Conservation (phyloP, 2,113 vertebrate genomes). For the Melozone crissalis region DNA sequence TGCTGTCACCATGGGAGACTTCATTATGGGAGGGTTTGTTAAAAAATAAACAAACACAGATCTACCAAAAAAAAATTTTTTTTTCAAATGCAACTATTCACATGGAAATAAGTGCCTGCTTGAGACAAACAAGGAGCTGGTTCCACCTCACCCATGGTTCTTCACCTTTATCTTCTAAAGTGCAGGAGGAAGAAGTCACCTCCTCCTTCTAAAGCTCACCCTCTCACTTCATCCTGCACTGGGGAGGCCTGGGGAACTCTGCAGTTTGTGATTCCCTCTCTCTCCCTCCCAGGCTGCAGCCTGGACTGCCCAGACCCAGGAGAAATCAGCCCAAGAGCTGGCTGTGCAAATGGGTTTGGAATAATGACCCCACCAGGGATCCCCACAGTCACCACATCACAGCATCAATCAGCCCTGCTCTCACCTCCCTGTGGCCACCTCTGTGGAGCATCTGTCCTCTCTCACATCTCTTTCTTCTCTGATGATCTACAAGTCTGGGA, state of each 20-base stretch:
- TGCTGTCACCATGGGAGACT: neutral
- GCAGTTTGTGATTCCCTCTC: neutral
- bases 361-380: neutral
- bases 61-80: neutral
- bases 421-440: neutral
- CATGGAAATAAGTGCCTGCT: neutral
- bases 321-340: neutral
- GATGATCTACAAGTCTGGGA: neutral
- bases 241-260: neutral
- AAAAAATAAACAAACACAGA: neutral
- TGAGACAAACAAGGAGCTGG: neutral
- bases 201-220: neutral
- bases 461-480: neutral
- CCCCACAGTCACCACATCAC: neutral
- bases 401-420: neutral
- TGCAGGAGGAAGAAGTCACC: neutral
- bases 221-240: neutral
- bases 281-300: neutral
- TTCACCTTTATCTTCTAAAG: neutral
- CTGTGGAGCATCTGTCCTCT: neutral
- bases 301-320: neutral
- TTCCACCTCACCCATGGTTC: neutral
- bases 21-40: neutral
- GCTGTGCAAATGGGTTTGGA: neutral
- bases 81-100: neutral